phyloP scores from a whole-genome alignment of 1,140 invertebrate species.

The Limonius californicus region DNA sequence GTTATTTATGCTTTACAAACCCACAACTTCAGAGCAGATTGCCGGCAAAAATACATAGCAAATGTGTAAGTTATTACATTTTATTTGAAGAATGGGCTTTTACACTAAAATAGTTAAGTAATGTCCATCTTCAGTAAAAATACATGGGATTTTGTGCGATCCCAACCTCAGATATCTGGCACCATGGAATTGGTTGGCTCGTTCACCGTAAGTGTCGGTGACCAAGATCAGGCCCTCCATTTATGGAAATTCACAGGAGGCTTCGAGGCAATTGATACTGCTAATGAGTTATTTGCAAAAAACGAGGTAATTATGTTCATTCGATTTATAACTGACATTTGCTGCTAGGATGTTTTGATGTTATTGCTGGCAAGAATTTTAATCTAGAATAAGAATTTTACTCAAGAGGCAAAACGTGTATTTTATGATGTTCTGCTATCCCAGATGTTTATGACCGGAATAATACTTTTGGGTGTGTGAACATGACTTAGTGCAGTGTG shows the following conservation, averaged over 20 bases:
- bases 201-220: constrained; percentile 92
- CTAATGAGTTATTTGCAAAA: constrained; percentile 66
- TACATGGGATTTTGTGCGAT: constrained; percentile 72
- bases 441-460: too few relatives aligned
- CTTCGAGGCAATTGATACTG: constrained; percentile 81
- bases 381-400: too few relatives aligned
- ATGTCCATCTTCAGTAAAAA: constrained; percentile 63
- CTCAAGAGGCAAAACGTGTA: background rate
- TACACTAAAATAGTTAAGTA: background rate
- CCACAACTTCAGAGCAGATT: constrained; percentile 88
- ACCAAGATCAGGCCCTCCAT: constrained; percentile 94
- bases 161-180: constrained; percentile 61
- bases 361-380: too few relatives aligned
- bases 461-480: too few relatives aligned
- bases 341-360: too few relatives aligned
- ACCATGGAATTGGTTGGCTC: constrained; percentile 76
- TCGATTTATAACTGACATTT: too few relatives aligned
- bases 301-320: constrained; percentile 57
- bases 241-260: constrained; percentile 92
- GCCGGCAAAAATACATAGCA: constrained; percentile 76
- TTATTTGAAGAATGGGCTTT: constrained; percentile 16
- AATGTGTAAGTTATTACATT: constrained; percentile 75
- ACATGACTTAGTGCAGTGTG: too few relatives aligned
- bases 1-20: constrained; percentile 91
- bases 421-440: background rate